These are phyloP conservation scores for Popillia japonica DNA, from an alignment of 1,140 invertebrate genomes.

Conservation along the genomic window DNA sequence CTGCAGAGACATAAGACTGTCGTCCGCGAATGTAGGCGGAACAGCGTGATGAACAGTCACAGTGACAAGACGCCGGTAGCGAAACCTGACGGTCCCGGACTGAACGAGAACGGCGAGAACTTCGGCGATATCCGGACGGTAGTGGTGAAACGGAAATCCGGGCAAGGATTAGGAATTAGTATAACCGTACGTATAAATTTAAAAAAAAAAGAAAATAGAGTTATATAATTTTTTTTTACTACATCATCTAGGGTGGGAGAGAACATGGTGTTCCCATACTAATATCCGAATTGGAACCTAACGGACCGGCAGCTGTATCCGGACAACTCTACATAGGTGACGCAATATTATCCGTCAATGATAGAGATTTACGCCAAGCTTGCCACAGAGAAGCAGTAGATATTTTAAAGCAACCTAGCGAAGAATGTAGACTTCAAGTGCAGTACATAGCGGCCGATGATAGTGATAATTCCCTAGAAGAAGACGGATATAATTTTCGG, in stretches of 20 bases:
- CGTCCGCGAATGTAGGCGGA: slow-evolving; percentile 66
- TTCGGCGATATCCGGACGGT: slow-evolving; percentile 67
- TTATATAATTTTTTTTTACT: neutral
- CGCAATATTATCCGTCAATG: slow-evolving; percentile 83
- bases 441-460: slow-evolving; percentile 78
- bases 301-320: slow-evolving; percentile 76
- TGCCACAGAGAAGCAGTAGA: slow-evolving; percentile 79
- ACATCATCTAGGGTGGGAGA: slow-evolving; percentile 71
- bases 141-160: slow-evolving; percentile 69
- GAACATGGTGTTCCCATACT: slow-evolving; percentile 87
- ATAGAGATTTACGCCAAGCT: slow-evolving; percentile 74
- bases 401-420: slow-evolving; percentile 73
- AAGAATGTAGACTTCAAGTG: slow-evolving; percentile 75
- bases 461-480: slow-evolving; percentile 65
- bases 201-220: neutral
- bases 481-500: slow-evolving; percentile 63
- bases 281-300: slow-evolving; percentile 84
- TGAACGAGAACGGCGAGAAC: slow-evolving; percentile 52
- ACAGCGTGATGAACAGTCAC: slow-evolving; percentile 57
- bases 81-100: slow-evolving; percentile 48
- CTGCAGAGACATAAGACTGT: slow-evolving; percentile 86
- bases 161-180: slow-evolving; percentile 82
- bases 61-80: slow-evolving; percentile 43
- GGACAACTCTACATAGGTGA: slow-evolving; percentile 81
- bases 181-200: slow-evolving; percentile 70